Base-by-base conservation (phyloP, 2,113 vertebrate genomes). In the Istiophorus platypterus region DNA sequence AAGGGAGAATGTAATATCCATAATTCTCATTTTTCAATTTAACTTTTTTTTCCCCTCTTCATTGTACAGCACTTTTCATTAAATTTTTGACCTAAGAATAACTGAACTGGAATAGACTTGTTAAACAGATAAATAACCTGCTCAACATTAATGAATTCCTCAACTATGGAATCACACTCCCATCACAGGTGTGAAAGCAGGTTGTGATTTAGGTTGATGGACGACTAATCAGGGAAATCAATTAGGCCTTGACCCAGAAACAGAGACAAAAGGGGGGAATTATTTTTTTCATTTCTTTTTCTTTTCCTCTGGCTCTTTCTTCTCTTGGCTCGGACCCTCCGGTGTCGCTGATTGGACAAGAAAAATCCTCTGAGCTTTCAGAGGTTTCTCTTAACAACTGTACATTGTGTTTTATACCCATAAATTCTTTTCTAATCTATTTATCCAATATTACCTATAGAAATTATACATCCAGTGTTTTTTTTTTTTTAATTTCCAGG, bases 191-290 rank as follows among this genome's bases (percentile, higher is more conserved):
- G 90, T 86, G 79, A 91, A 91, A 93, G 95, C 91, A 94, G 88
- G 87, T 95, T 93, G 92, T 93, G 92, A 92, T 92, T 88, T 86
- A 94, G 95, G 94, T 95, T 89, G 93, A 96, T 88, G 93, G 93
- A 95, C 93, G 93, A 95, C 94, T 96, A 96, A 96, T 96, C 95
- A 95, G 91, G 91, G 93, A 92, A 96, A 96, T 96, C 95, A 97
- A 97, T 97, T 97, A 97, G 95, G 95, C 95, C 95, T 83, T 96
- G 97, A 98, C 97, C 97, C 95, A 97, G 96, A 98, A 97, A 96
- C 95, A 90, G 94, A 96, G 94, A 96, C 94, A 96, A 95, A 96
- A 93, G 93, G 94, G 79, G 72, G 72, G 83, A 85, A 74, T 74
- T 45, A 74, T 86, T 79, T 73, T 77, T 64, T 80, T 81, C 71